phyloP scores from a whole-genome alignment of 2,888 invertebrate genomes.

The Sphaerophoria taeniata region DNA sequence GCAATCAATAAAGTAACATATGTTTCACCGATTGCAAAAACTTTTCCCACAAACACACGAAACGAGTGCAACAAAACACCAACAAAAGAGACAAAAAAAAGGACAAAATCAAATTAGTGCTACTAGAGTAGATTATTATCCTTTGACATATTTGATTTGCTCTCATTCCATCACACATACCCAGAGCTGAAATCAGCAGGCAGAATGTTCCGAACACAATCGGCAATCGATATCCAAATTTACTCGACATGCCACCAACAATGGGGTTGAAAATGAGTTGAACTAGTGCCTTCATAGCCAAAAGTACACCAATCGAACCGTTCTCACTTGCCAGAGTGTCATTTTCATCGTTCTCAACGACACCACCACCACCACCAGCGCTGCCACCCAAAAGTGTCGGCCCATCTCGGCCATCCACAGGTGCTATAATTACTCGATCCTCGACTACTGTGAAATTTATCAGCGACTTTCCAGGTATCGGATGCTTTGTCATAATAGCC shows the following conservation, averaged over 20 bases:
- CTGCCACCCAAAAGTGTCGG: neutral
- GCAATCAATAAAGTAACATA: slow-evolving; percentile 88
- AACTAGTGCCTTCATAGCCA: slow-evolving; percentile 91
- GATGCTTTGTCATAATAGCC: slow-evolving; percentile 81
- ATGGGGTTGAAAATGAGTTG: slow-evolving; percentile 91
- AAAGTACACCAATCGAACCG: slow-evolving; percentile 87
- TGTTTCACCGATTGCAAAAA: slow-evolving; percentile 89
- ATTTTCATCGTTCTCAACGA: slow-evolving; percentile 55
- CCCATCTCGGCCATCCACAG: slow-evolving; percentile 57
- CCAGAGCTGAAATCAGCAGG: slow-evolving; percentile 86
- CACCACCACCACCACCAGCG: too few relatives aligned
- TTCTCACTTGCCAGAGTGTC: slow-evolving; percentile 85
- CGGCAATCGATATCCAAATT: slow-evolving; percentile 87
- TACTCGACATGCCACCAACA: slow-evolving; percentile 87
- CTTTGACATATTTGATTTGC: slow-evolving; percentile 34
- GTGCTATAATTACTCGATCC: slow-evolving; percentile 75
- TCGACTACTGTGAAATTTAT: slow-evolving; percentile 79
- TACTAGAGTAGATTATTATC: neutral
- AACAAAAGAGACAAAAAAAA: slow-evolving; percentile 40
- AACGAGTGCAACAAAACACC: slow-evolving; percentile 1
- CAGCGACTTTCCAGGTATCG: slow-evolving; percentile 82
- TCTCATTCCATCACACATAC: slow-evolving; percentile 83
- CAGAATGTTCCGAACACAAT: slow-evolving; percentile 88
- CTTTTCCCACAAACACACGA: slow-evolving; percentile 81
- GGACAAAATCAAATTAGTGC: slow-evolving; percentile 52